Conservation (phyloP, 92 coral and sea anemone genomes). For the Anthopleura xanthogrammica region DNA sequence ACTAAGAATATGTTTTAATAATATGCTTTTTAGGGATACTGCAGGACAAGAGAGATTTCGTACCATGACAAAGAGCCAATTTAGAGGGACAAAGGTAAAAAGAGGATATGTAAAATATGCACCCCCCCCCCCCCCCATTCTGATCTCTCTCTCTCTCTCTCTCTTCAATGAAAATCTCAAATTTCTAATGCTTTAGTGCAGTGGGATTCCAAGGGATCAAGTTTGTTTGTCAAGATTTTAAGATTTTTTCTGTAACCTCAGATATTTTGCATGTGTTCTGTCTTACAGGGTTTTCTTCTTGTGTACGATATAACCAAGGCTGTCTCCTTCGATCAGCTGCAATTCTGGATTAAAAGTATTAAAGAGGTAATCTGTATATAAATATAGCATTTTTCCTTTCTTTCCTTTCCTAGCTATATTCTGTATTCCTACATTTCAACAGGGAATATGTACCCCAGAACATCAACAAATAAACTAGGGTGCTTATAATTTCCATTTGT, state of each 20-base stretch:
- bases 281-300: conserved; percentile 74
- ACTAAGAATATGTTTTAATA: too few relatives aligned
- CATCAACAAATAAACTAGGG: too few relatives aligned
- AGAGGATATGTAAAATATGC: too few relatives aligned
- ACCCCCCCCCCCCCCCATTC: too few relatives aligned
- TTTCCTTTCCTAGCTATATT: too few relatives aligned
- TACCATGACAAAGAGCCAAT: conserved; percentile 78
- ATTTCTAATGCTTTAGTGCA: too few relatives aligned
- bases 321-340: conserved; percentile 70
- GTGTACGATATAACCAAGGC: conserved; percentile 82
- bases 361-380: conserved; percentile 50
- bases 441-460: neutral
- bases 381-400: neutral
- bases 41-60: conserved; percentile 98
- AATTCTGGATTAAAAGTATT: conserved; percentile 79
- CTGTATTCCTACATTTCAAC: neutral
- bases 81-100: conserved; percentile 87
- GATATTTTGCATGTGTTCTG: neutral
- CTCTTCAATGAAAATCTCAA: neutral
- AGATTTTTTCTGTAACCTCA: too few relatives aligned
- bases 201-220: too few relatives aligned
- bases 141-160: neutral
- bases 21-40: conserved; percentile 69
- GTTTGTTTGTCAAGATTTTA: too few relatives aligned
- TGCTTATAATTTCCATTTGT: too few relatives aligned